Conservation (phyloP, 2,888 invertebrate species). For the Cynaeus angustus region DNA sequence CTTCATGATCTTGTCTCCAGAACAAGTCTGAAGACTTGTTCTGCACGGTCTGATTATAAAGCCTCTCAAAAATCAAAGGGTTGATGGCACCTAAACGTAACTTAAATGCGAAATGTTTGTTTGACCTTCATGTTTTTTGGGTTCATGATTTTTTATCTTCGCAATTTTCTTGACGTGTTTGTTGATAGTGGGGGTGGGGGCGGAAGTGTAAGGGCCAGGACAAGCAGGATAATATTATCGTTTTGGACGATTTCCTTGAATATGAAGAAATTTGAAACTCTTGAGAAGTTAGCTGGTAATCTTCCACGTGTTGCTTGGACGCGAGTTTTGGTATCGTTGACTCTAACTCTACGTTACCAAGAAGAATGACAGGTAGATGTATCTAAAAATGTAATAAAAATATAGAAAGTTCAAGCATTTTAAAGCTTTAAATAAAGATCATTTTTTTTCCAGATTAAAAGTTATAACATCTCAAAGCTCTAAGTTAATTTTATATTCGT, state of each 20-base stretch:
- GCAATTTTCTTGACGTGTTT: neutral
- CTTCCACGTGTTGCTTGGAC: constrained; percentile 9
- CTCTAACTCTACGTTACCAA: neutral
- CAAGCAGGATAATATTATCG: constrained; percentile 1
- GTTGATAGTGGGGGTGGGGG: no score
- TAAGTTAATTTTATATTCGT: no score
- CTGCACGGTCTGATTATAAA: constrained; percentile 58
- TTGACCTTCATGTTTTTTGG: no score
- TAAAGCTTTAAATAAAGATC: no score
- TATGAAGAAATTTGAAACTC: constrained; percentile 13
- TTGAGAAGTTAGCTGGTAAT: constrained; percentile 19
- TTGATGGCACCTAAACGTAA: constrained; percentile 57
- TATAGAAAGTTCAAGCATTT: no score
- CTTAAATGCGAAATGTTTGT: no score
- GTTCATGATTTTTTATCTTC: no score
- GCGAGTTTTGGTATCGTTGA: constrained; percentile 30
- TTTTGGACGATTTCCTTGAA: constrained; percentile 14
- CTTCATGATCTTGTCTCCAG: neutral
- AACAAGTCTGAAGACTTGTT: constrained; percentile 28
- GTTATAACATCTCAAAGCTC: no score
- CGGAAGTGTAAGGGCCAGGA: neutral
- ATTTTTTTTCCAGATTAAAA: no score
- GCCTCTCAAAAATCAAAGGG: constrained; percentile 58
- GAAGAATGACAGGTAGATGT: neutral
- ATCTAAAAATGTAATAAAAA: constrained; percentile 28